phyloP scores from a whole-genome alignment of 2,113 vertebrate species.

The Castor canadensis region DNA sequence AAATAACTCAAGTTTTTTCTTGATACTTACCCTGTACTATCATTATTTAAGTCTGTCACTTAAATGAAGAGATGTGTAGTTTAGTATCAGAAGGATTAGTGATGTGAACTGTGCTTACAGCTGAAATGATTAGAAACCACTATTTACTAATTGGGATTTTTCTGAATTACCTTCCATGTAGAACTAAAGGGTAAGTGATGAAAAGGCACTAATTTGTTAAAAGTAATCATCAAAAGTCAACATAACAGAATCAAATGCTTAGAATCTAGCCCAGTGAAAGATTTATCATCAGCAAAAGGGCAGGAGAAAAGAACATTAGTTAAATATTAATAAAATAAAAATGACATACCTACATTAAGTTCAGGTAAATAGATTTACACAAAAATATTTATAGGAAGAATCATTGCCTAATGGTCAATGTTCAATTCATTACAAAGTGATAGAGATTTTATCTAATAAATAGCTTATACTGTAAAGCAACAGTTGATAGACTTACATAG shows the following conservation, averaged over 20 bases:
- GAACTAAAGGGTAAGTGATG: constrained; percentile 22
- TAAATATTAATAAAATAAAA: constrained; percentile 31
- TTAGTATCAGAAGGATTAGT: neutral
- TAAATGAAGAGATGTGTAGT: constrained; percentile 26
- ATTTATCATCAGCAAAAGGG: neutral
- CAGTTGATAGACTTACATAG: neutral
- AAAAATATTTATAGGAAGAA: neutral
- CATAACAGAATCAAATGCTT: constrained; percentile 5
- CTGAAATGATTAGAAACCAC: constrained; percentile 1
- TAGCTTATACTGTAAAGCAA: constrained; percentile 1
- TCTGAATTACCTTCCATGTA: constrained; percentile 19
- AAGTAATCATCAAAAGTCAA: constrained; percentile 10
- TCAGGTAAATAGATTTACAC: neutral
- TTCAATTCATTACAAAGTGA: constrained; percentile 9
- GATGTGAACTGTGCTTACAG: neutral
- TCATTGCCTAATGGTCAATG: neutral
- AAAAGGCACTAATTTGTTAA: constrained; percentile 40
- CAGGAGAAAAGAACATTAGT: neutral
- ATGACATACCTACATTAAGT: neutral
- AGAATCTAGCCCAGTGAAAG: neutral
- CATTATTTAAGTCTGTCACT: constrained; percentile 28
- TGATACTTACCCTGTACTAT: neutral
- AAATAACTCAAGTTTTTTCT: neutral
- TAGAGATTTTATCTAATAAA: neutral
- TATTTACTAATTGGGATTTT: constrained; percentile 20